phyloP scores from a whole-genome alignment of 2,888 invertebrate genomes.

The Pandemis heparana region DNA sequence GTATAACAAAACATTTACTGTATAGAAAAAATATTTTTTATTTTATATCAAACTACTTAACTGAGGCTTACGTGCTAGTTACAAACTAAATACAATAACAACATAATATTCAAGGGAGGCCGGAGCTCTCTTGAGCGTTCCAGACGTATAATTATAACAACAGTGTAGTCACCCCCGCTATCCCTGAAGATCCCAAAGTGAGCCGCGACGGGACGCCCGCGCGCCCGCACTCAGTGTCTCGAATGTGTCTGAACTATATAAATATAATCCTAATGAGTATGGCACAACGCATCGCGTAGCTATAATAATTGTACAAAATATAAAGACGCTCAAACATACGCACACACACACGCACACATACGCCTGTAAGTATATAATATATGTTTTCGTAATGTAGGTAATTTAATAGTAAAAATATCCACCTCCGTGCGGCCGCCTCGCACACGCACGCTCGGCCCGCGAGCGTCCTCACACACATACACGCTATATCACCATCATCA shows the following conservation, averaged over 20 bases:
- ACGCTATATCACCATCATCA: slow-evolving; percentile 37
- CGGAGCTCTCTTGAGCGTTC: neutral
- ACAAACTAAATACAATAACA: slow-evolving; percentile 36
- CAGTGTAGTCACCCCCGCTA: slow-evolving; percentile 6
- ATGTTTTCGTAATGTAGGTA: neutral
- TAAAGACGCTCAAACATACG: slow-evolving; percentile 16
- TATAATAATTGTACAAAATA: slow-evolving; percentile 23
- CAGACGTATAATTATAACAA: slow-evolving; percentile 22
- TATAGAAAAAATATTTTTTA: slow-evolving; percentile 19
- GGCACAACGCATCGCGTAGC: slow-evolving; percentile 33
- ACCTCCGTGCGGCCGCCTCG: neutral
- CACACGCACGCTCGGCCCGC: slow-evolving; percentile 30
- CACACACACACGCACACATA: slow-evolving; percentile 6
- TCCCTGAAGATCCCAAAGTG: slow-evolving; percentile 8
- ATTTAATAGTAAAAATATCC: neutral
- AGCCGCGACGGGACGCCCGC: neutral
- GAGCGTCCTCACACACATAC: slow-evolving; percentile 21
- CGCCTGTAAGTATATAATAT: neutral
- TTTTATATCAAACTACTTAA: slow-evolving; percentile 5
- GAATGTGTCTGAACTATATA: slow-evolving; percentile 31
- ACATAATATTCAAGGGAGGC: slow-evolving; percentile 24
- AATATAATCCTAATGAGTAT: slow-evolving; percentile 40
- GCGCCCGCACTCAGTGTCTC: slow-evolving; percentile 6
- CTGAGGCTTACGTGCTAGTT: slow-evolving; percentile 29
- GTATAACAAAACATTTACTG: neutral